Evolutionary conservation across 2,888 invertebrate species (phyloP).

Genomic region (Papilio protenor): DNA sequence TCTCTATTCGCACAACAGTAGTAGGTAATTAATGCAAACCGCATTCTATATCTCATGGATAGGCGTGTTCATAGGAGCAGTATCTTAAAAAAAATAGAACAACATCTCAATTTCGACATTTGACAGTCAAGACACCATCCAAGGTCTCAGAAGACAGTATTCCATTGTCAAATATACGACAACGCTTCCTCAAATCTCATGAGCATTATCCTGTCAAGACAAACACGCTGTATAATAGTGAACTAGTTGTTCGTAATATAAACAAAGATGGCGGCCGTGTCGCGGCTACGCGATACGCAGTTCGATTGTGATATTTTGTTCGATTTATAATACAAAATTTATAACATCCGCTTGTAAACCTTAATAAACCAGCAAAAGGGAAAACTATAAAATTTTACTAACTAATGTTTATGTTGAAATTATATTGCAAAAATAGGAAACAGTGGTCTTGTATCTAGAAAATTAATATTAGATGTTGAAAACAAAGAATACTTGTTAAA

Average conservation of each 20-base stretch:
- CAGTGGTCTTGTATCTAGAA: neutral
- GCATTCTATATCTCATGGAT: neutral
- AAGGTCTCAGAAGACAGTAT: neutral
- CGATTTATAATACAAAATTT: constrained; percentile 70
- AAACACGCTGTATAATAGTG: constrained; percentile 41
- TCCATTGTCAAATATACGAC: constrained; percentile 11
- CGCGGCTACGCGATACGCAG: constrained; percentile 56
- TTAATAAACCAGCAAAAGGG: constrained; percentile 7
- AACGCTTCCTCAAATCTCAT: constrained; percentile 12
- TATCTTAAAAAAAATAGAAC: neutral
- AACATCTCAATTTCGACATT: constrained; percentile 1
- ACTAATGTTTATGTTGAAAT: constrained; percentile 1
- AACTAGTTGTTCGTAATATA: constrained; percentile 53
- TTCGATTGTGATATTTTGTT: constrained; percentile 63
- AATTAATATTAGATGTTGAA: neutral
- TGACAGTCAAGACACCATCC: neutral
- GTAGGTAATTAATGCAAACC: neutral
- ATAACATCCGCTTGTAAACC: constrained; percentile 66
- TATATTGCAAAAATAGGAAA: neutral
- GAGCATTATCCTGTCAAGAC: constrained; percentile 22
- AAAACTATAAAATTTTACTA: constrained; percentile 16
- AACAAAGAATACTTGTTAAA: too few species aligned
- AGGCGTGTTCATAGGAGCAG: neutral
- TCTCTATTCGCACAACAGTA: neutral
- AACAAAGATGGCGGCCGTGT: constrained; percentile 53